Percentiles rank a stretch among this genome's conserved stretches.
These are phyloP conservation scores for Otocyon megalotis DNA, from an alignment of 2,113 vertebrate species.

Conservation along the genomic window DNA sequence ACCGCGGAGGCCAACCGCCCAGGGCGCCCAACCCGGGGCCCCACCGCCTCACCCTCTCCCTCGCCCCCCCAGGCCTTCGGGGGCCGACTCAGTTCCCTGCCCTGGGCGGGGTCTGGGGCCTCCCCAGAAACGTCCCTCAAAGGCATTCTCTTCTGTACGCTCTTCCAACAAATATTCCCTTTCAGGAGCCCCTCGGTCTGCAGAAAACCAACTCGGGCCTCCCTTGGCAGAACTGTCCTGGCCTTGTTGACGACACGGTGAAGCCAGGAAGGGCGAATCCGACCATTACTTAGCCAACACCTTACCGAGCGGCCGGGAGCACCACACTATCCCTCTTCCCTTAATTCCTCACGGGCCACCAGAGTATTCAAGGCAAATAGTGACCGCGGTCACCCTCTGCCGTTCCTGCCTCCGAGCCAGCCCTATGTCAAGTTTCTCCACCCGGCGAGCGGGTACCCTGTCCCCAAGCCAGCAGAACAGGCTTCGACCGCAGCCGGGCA, in stretches of 20 bases:
- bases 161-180: not conserved
- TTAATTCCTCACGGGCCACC: not conserved
- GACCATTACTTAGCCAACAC: not conserved
- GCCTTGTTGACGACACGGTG: not conserved
- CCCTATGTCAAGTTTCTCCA: not conserved
- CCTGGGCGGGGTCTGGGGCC: not conserved
- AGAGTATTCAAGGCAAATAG: not conserved
- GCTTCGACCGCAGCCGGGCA: no score
- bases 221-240: not conserved
- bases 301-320: not conserved
- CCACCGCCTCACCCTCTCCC: no score
- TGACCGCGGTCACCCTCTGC: not conserved
- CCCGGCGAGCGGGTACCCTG: not conserved
- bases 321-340: not conserved
- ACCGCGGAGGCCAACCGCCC: not conserved
- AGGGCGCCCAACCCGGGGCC: rapidly evolving
- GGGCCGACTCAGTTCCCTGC: not conserved
- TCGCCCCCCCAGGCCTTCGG: no score
- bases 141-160: not conserved
- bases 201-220: not conserved
- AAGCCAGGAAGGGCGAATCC: not conserved
- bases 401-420: not conserved
- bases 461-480: not conserved
- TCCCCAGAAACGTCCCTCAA: not conserved
- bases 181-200: not conserved